Evolutionary conservation across 2,888 invertebrate genomes (phyloP), one percentile per base, ranked within the genome.

Genomic region (Entomobrya proxima): DNA sequence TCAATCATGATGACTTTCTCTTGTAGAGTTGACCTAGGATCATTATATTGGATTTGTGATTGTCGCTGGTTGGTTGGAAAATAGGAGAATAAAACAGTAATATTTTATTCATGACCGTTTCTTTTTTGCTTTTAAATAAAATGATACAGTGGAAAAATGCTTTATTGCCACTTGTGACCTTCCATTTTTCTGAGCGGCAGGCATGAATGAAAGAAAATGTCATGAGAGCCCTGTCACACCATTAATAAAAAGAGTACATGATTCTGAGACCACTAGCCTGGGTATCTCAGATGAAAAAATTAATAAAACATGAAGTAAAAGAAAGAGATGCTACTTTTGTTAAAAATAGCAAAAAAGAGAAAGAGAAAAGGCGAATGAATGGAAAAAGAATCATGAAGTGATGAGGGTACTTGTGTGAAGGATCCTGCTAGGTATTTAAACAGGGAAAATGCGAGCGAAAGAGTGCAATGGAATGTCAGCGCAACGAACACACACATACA

Each of bases 141-240:
- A 47, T 47, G 47, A 21, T 18, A 11, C 27, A 40, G 40, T 24
- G 37, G 44, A 75, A 75, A 67, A 64, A 44, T 82, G 50, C 30
- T 76, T 83, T 83, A 75, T 76, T 76, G 83, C 61, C 81, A 81
- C 76, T 83, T 76, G 76, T 83, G 76, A 83, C 75, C 83, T 83
- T 61, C 27, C 52, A 80, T 77, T 58, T 77, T 37, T 77, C 30
- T 61, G 27, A 44, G 24, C 21, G 32, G n/a, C n/a, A n/a, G 21
- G 37, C 27, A 15, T 44, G 44, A 72, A 67, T 24, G 55, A 55
- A 27, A 44, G 24, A 44, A 44, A 15, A 35, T 18, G 55, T 55
- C 27, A 40, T 40, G 44, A 32, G 74, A 35, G 69, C 44, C 40
- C n/a, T 64, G 61, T n/a, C 24, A 2, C 69, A 37, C 69, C 47